Percentiles rank a stretch among this genome's conserved stretches.
Conservation (phyloP, 2,113 vertebrate species). For the Nyctibius bracteatus region DNA sequence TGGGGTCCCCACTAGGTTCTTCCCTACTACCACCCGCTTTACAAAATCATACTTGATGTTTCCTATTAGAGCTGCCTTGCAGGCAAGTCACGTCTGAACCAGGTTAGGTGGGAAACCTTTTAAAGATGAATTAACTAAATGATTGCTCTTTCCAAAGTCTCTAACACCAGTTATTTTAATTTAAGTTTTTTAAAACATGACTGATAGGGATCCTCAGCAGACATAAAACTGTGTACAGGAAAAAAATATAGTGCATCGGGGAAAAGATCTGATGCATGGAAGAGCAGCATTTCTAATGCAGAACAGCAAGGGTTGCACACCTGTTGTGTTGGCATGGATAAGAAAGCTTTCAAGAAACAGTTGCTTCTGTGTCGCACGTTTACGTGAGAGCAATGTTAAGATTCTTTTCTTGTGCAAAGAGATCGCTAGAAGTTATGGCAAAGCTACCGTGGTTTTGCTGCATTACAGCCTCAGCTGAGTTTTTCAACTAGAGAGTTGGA, state of each 20-base stretch:
- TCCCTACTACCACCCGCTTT: neutral
- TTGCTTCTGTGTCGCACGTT: neutral
- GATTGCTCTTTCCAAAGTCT: conserved; percentile 23
- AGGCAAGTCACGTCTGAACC: conserved; percentile 28
- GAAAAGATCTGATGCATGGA: neutral
- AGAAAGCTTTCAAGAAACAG: neutral
- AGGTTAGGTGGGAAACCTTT: conserved; percentile 26
- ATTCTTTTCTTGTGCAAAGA: neutral
- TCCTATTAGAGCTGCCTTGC: conserved; percentile 16
- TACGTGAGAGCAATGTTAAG: neutral
- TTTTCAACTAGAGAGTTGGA: neutral
- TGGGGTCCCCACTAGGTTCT: neutral
- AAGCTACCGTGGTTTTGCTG: neutral
- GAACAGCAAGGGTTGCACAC: neutral
- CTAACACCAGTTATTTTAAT: conserved; percentile 46
- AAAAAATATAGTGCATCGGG: neutral
- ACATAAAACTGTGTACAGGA: neutral
- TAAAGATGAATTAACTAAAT: conserved; percentile 42
- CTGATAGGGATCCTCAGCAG: conserved; percentile 25
- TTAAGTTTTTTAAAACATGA: conserved; percentile 38
- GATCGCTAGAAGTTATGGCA: neutral
- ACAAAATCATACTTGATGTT: neutral
- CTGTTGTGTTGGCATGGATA: neutral
- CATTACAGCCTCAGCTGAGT: neutral
- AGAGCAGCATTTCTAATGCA: neutral